phyloP scores from a whole-genome alignment of 2,888 invertebrate genomes.

The Apotomis betuletana region DNA sequence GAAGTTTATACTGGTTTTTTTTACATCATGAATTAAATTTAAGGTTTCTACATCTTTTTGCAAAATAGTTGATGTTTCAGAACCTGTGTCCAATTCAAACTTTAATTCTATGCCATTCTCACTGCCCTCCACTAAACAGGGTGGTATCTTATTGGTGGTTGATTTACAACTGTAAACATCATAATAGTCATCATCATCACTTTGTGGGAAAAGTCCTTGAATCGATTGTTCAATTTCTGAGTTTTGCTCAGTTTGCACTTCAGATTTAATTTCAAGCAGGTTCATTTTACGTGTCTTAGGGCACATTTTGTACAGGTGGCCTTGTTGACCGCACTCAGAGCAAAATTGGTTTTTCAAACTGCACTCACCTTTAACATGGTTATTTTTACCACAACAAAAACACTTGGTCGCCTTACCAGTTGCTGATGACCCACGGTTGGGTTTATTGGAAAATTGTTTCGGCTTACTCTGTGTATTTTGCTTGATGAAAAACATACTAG shows the following conservation, averaged over 20 bases:
- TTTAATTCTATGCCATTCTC: too few species aligned
- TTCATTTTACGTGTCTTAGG: background rate
- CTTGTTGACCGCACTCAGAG: conserved; percentile 1
- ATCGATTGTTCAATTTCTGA: too few species aligned
- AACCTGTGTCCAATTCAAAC: too few species aligned
- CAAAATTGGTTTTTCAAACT: background rate
- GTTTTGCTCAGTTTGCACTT: too few species aligned
- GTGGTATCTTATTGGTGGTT: too few species aligned
- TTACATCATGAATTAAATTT: background rate
- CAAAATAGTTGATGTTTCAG: too few species aligned
- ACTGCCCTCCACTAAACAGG: too few species aligned
- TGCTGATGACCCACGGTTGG: background rate
- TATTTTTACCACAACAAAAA: conserved; percentile 8
- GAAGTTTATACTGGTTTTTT: background rate
- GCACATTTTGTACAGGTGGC: background rate
- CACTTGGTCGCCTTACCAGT: background rate
- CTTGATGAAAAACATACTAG: background rate
- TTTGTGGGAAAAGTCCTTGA: too few species aligned
- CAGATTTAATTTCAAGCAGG: too few species aligned
- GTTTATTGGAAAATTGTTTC: background rate
- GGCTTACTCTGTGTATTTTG: background rate
- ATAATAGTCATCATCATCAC: too few species aligned
- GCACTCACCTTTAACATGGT: background rate
- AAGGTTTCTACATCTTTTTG: background rate
- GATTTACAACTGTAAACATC: too few species aligned